Conservation (phyloP, 2,888 invertebrate species). For the Notodromas monacha region DNA sequence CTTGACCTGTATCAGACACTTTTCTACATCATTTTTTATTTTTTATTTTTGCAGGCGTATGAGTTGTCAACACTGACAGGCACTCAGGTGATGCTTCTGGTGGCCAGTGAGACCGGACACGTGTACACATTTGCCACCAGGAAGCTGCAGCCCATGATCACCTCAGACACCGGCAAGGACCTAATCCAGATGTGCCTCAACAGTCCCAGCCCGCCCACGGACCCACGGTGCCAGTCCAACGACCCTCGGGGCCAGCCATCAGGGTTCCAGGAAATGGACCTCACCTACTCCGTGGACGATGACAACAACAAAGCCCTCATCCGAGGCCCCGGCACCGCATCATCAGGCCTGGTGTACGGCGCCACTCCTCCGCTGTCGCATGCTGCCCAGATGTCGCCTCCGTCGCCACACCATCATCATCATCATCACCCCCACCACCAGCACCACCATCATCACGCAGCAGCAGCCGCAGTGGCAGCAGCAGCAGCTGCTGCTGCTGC, state of each 20-base stretch:
- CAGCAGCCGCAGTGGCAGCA: too few relatives aligned
- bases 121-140: conserved; percentile 98
- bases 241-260: conserved; percentile 94
- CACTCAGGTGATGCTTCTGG: conserved; percentile 95
- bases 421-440: too few relatives aligned
- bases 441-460: too few relatives aligned
- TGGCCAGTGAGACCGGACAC: too few relatives aligned
- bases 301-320: conserved; percentile 89
- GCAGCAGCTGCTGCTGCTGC: too few relatives aligned
- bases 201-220: conserved; percentile 54
- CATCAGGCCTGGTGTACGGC: too few relatives aligned
- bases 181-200: conserved; percentile 94
- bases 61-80: conserved; percentile 94
- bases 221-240: conserved; percentile 23
- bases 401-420: too few relatives aligned
- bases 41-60: conserved; percentile 60
- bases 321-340: too few relatives aligned
- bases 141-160: conserved; percentile 96
- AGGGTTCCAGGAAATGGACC: conserved; percentile 91
- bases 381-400: too few relatives aligned
- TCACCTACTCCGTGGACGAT: conserved; percentile 78
- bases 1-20: too few relatives aligned
- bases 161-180: conserved; percentile 63
- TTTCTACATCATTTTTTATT: too few relatives aligned
- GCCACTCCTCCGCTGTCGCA: too few relatives aligned